A percentile compares a stretch with the other conserved stretches of the same genome.
Evolutionary conservation across 1,140 invertebrate species (phyloP).

Genomic region (Dolichoris vasculosae): DNA sequence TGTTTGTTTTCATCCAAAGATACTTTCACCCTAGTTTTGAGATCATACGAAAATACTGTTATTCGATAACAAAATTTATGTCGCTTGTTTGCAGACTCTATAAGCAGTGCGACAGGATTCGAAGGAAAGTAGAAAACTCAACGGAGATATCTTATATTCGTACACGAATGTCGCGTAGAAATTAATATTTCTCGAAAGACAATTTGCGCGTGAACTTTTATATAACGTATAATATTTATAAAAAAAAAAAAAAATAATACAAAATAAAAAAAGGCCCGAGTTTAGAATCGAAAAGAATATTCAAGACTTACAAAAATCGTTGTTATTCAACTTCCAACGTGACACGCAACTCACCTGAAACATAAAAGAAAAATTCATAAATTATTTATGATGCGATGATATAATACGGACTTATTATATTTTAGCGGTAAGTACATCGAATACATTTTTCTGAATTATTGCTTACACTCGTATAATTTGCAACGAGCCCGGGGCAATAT

Average conservation of each 20-base stretch:
- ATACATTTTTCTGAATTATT: too few relatives aligned
- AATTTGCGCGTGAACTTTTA: neutral
- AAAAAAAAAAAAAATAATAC: too few relatives aligned
- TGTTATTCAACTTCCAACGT: too few relatives aligned
- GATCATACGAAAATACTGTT: neutral
- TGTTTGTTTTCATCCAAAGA: slow-evolving; percentile 24
- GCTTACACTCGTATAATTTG: neutral
- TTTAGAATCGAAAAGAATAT: neutral
- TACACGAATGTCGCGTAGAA: neutral
- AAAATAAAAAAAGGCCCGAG: neutral
- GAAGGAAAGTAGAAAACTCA: neutral
- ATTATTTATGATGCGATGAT: neutral
- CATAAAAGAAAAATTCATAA: slow-evolving; percentile 2
- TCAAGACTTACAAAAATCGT: slow-evolving; percentile 18
- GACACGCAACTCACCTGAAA: slow-evolving; percentile 39
- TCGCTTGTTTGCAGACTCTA: neutral
- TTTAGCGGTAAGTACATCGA: neutral
- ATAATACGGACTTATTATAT: neutral
- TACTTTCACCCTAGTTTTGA: slow-evolving; percentile 22
- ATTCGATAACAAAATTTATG: slow-evolving; percentile 6
- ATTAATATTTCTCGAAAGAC: neutral
- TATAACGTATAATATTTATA: neutral
- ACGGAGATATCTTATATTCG: neutral
- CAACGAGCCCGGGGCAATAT: neutral
- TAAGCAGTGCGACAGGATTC: neutral